Evolutionary conservation across 1,140 invertebrate genomes (phyloP).

Genomic region (Drosophila cardini): DNA sequence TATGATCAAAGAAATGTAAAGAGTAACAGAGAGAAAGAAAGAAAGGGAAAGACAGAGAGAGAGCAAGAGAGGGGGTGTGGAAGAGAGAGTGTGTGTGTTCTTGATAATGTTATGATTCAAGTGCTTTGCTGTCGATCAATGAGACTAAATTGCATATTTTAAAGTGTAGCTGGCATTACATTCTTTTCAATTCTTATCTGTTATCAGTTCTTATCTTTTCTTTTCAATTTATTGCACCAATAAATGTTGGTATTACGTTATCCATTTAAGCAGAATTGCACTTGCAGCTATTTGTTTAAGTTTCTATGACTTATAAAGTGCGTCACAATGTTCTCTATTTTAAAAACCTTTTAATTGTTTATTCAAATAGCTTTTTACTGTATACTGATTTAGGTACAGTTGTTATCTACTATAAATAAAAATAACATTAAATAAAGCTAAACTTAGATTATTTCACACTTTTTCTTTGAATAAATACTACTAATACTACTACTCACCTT

Average conservation of each 20-base stretch:
- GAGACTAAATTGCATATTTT: slow-evolving; percentile 3
- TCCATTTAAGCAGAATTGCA: slow-evolving; percentile 5
- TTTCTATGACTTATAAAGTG: not conserved
- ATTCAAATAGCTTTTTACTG: too few species aligned
- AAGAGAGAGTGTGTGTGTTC: slow-evolving; percentile 1
- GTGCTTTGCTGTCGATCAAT: slow-evolving; percentile 39
- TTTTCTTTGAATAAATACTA: too few species aligned
- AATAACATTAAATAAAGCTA: too few species aligned
- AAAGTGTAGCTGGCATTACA: slow-evolving; percentile 5
- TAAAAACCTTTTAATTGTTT: too few species aligned
- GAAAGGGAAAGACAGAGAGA: too few species aligned
- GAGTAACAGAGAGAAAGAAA: too few species aligned
- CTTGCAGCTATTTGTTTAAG: not conserved
- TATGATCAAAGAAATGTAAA: slow-evolving; percentile 5
- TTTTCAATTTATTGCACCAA: not conserved
- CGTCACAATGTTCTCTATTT: too few species aligned
- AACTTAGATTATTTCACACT: too few species aligned
- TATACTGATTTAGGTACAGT: too few species aligned
- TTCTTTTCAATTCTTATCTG: not conserved
- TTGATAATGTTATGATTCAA: slow-evolving; percentile 19
- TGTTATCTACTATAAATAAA: too few species aligned
- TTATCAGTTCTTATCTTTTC: not conserved
- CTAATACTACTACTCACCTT: too few species aligned
- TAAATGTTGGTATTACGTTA: not conserved
- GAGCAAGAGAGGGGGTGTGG: not conserved